Percentiles rank a stretch among this genome's conserved stretches.
phyloP scores from a whole-genome alignment of 2,113 vertebrate species.

The Bubo blakistoni region DNA sequence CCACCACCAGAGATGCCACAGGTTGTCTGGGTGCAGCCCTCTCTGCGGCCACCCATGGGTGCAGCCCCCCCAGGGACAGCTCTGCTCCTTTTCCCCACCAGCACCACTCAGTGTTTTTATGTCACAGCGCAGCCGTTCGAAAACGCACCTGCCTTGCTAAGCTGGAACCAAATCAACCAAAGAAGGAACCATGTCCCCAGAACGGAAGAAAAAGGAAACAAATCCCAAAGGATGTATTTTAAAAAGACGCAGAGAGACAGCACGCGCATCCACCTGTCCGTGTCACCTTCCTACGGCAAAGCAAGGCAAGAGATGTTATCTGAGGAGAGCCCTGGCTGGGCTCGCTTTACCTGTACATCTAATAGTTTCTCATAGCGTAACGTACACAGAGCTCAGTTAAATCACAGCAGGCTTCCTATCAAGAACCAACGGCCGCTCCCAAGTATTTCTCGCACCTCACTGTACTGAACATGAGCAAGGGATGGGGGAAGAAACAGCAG shows the following conservation, averaged over 20 bases:
- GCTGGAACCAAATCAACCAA: not conserved
- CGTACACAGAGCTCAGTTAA: too few relatives aligned
- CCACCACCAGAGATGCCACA: accelerated
- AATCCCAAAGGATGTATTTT: not conserved
- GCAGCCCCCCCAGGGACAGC: too few relatives aligned
- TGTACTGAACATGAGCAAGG: not conserved
- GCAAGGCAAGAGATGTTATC: not conserved
- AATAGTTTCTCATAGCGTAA: accelerated
- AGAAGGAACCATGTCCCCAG: not conserved
- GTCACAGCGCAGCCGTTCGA: not conserved
- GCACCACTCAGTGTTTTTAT: accelerated
- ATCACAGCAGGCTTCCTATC: not conserved
- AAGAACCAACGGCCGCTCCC: not conserved
- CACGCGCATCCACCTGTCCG: not conserved
- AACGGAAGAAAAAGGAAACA: not conserved
- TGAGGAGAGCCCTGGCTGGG: not conserved
- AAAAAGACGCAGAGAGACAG: not conserved
- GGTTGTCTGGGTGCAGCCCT: not conserved
- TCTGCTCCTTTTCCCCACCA: not conserved
- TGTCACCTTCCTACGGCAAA: not conserved
- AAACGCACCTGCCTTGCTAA: not conserved
- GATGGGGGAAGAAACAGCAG: not conserved
- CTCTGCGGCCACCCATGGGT: not conserved
- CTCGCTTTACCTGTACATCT: not conserved
- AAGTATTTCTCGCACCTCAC: not conserved